phyloP scores from a whole-genome alignment of 64 coral and sea anemone species.

The Orbicella faveolata region DNA sequence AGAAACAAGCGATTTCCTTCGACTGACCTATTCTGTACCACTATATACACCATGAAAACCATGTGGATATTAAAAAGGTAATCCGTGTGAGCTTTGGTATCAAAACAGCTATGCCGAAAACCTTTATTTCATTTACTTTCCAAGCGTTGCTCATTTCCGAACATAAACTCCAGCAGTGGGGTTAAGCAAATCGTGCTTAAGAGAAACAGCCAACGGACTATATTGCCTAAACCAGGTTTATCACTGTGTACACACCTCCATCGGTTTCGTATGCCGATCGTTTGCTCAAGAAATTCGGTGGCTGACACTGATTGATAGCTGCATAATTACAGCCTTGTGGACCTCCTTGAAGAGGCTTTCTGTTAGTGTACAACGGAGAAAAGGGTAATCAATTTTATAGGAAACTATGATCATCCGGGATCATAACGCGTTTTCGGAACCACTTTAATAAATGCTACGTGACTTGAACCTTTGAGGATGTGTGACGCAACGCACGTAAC shows the following conservation, averaged over 20 bases:
- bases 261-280: constrained; percentile 40
- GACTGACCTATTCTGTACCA: neutral
- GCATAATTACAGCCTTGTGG: constrained; percentile 26
- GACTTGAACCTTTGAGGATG: neutral
- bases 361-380: constrained; percentile 22
- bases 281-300: constrained; percentile 63
- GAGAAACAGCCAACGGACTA: neutral
- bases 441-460: constrained; percentile 1
- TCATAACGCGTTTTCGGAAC: constrained; percentile 8
- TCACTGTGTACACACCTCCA: constrained; percentile 54
- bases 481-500: neutral
- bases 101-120: neutral
- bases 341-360: constrained; percentile 63
- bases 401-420: constrained; percentile 48
- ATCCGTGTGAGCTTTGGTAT: constrained; percentile 14
- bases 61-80: constrained; percentile 32
- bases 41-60: neutral
- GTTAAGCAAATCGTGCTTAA: constrained; percentile 28
- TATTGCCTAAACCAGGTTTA: constrained; percentile 21
- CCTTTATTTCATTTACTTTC: constrained; percentile 27
- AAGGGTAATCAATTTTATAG: constrained; percentile 23
- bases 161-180: constrained; percentile 31
- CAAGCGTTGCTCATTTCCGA: constrained; percentile 17
- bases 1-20: neutral
- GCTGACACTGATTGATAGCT: constrained; percentile 63